phyloP scores from a whole-genome alignment of 92 coral and sea anemone genomes.

The Porites rus region DNA sequence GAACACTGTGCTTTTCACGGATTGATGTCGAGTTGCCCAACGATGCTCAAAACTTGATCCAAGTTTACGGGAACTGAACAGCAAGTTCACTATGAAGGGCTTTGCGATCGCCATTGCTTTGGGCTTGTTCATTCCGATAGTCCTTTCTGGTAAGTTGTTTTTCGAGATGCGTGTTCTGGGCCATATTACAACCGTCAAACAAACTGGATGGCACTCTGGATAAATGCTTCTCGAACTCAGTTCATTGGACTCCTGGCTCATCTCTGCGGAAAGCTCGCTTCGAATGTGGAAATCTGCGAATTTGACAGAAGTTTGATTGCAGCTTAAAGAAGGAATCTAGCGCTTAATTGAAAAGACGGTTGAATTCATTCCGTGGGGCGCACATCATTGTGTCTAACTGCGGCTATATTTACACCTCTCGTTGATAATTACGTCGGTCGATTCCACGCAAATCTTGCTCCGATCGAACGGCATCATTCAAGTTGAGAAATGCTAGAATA shows the following conservation, averaged over 20 bases:
- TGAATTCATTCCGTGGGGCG: slow-evolving; percentile 40
- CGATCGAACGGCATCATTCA: slow-evolving; percentile 4
- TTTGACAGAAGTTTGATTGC: slow-evolving; percentile 6
- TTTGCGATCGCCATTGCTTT: slow-evolving; percentile 27
- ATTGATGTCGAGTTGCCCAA: slow-evolving; percentile 63
- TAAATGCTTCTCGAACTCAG: slow-evolving; percentile 10
- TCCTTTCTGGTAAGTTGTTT: slow-evolving; percentile 45
- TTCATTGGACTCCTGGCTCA: slow-evolving; percentile 23
- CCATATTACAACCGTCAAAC: slow-evolving; percentile 70
- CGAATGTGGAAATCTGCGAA: slow-evolving; percentile 2
- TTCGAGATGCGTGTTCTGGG: slow-evolving; percentile 68
- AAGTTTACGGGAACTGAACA: slow-evolving; percentile 34
- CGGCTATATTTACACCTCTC: slow-evolving; percentile 42
- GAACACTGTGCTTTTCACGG: slow-evolving; percentile 80
- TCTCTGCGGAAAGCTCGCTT: neutral
- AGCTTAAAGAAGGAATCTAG: slow-evolving; percentile 2
- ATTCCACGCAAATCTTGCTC: slow-evolving; percentile 7
- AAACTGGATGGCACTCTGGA: slow-evolving; percentile 39
- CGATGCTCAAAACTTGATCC: slow-evolving; percentile 70
- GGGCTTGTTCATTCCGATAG: slow-evolving; percentile 77
- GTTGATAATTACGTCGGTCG: slow-evolving; percentile 13
- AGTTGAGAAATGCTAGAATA: slow-evolving; percentile 5
- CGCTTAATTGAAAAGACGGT: slow-evolving; percentile 45
- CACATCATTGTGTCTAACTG: slow-evolving; percentile 36
- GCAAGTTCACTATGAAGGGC: slow-evolving; percentile 59